These are phyloP conservation scores for Loripinus fragilis DNA, from an alignment of 2,888 invertebrate genomes.

Conservation along the genomic window DNA sequence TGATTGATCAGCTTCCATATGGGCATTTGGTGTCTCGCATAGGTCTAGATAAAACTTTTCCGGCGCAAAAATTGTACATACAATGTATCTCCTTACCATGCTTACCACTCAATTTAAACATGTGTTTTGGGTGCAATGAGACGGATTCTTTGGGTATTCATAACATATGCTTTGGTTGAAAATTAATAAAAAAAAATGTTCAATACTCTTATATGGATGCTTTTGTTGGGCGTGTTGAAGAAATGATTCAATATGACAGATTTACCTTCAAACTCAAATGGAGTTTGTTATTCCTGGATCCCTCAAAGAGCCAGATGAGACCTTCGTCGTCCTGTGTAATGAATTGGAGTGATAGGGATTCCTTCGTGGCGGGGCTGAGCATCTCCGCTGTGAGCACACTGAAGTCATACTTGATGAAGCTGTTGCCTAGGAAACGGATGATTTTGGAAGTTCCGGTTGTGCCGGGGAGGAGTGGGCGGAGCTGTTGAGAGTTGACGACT, in stretches of 20 bases:
- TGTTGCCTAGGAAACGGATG: slow-evolving; percentile 66
- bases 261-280: slow-evolving; percentile 78
- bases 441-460: slow-evolving; percentile 52
- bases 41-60: no score
- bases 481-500: neutral
- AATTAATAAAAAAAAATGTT: no score
- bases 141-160: no score
- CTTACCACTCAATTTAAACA: no score
- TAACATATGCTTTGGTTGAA: no score
- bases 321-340: slow-evolving; percentile 73
- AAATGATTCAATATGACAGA: neutral
- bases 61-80: no score
- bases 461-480: slow-evolving; percentile 13
- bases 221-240: no score
- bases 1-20: no score
- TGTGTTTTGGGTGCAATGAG: no score
- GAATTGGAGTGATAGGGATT: slow-evolving; percentile 73
- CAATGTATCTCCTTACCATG: no score
- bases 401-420: slow-evolving; percentile 73
- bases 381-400: slow-evolving; percentile 58
- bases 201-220: no score
- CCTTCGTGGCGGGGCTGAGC: slow-evolving; percentile 53
- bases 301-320: slow-evolving; percentile 76
- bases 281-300: slow-evolving; percentile 66
- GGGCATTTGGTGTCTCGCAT: no score